Base-by-base conservation (phyloP, 2,797 vertebrate species). In the Lophius americanus region DNA sequence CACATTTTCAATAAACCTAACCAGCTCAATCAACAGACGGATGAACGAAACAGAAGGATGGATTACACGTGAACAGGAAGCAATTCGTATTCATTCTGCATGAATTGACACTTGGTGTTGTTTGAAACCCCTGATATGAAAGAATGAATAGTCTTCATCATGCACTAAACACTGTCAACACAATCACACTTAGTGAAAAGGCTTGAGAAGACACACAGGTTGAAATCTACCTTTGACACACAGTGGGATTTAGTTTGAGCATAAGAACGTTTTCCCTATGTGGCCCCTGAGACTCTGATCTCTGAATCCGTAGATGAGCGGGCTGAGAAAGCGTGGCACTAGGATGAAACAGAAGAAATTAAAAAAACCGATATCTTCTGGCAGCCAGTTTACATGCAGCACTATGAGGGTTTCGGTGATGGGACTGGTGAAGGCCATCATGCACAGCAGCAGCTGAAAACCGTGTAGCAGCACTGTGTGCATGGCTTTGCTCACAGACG, bases 391-490 rank as follows among this genome's bases (percentile, higher is more conserved):
- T 2, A 44, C 33, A 3, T 81, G 65, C 3, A 82, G 1, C 23
- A 76, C 62, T 2, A 63, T 75, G n/a, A 93, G 58, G 12, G 0
- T 64, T 52, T 93, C 92, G 0, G 90, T 92, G 32, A 94, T 66
- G 3, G 90, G 87, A 11, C 61, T 64, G 0, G 89, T 89, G 74
- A 93, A 93, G 9, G 92, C 83, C 81, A 92, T 51, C 79, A 91
- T 62, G 73, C 92, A 91, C 12, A 94, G 79, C 65, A 94, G 59
- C 79, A 94, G 81, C 91, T 94, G 93, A n/a, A 93, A 76, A 23
- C 89, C 88, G 0, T 94, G 94, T 4, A 95, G 85, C 67, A 94
- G 63, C 72, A 95, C 94, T 0, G 93, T 95, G 85, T 92, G 78
- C 79, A 91, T 85, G 51, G 93, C 93, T 76, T 89, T 94, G 41